Percentiles rank a stretch among this genome's conserved stretches.
Conservation (phyloP, 35 echinoderm and acorn worm species). For the Antedon bifida region DNA sequence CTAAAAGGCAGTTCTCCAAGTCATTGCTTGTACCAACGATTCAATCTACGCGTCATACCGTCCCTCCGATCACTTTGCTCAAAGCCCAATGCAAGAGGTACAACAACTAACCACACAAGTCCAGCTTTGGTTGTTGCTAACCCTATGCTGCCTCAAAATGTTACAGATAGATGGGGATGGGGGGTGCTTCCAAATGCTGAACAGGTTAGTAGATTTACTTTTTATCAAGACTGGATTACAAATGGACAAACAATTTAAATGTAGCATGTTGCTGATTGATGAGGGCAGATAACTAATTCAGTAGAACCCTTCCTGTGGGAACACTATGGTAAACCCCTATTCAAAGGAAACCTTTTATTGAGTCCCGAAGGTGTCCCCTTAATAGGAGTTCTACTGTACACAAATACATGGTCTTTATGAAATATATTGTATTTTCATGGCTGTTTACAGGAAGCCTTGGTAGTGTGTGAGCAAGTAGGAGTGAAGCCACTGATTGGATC, state of each 20-base stretch:
- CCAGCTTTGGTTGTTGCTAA: conserved; percentile 80
- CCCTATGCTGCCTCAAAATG: conserved; percentile 48
- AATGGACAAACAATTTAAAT: too few relatives aligned
- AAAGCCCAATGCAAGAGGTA: conserved; percentile 19
- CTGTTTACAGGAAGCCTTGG: conserved; percentile 51
- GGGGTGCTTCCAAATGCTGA: conserved; percentile 65
- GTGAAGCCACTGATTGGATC: conserved; percentile 63
- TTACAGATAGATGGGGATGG: conserved; percentile 85
- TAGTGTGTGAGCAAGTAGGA: conserved; percentile 63
- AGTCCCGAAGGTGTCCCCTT: too few relatives aligned
- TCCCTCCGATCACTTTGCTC: conserved; percentile 59
- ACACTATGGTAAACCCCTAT: too few relatives aligned
- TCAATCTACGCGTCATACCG: conserved; percentile 75
- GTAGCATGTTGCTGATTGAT: background rate
- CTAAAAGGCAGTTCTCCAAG: conserved; percentile 52
- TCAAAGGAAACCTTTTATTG: too few relatives aligned
- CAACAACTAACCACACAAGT: conserved; percentile 46
- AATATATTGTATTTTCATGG: background rate
- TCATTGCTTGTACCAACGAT: conserved; percentile 65
- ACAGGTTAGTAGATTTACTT: conserved; percentile 35
- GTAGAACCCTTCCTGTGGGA: too few relatives aligned
- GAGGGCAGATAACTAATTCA: too few relatives aligned
- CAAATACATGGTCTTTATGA: too few relatives aligned
- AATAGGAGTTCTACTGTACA: too few relatives aligned
- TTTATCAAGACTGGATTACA: background rate